Conservation (phyloP, 2,797 vertebrate species). For the Paratrypauchen microcephalus region DNA sequence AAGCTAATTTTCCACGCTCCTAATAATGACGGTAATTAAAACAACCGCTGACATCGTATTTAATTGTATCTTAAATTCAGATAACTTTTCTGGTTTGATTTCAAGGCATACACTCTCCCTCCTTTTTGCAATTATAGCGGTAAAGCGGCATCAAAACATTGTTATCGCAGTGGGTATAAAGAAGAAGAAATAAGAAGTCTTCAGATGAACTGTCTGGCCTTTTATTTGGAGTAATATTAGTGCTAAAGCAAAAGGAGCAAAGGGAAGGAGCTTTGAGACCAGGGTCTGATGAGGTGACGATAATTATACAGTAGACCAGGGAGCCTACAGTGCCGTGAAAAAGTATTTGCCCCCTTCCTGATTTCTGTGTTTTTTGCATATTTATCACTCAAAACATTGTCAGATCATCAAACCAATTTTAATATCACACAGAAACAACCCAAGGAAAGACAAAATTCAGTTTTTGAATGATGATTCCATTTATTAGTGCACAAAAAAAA, state of each 20-base stretch:
- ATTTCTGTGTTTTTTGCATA: no score
- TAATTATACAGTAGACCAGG: not conserved
- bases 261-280: not conserved
- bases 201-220: not conserved
- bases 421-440: no score
- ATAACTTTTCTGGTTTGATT: constrained; percentile 1
- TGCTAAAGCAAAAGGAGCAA: not conserved
- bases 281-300: not conserved
- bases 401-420: no score
- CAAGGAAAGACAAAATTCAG: no score
- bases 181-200: constrained; percentile 1
- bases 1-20: constrained; percentile 30
- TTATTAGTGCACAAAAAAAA: no score
- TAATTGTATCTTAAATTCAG: constrained; percentile 10
- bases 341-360: no score
- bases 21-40: constrained; percentile 34
- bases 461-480: no score
- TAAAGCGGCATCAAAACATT: constrained; percentile 3
- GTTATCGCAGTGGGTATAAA: constrained; percentile 7
- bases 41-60: constrained; percentile 23
- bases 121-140: not conserved
- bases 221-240: constrained; percentile 6
- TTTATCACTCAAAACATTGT: no score
- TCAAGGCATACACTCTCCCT: not conserved
- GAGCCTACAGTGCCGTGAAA: no score